Evolutionary conservation across 2,888 invertebrate genomes (phyloP), one percentile per base, ranked within the genome.

Genomic region (Hylaea fasciaria): DNA sequence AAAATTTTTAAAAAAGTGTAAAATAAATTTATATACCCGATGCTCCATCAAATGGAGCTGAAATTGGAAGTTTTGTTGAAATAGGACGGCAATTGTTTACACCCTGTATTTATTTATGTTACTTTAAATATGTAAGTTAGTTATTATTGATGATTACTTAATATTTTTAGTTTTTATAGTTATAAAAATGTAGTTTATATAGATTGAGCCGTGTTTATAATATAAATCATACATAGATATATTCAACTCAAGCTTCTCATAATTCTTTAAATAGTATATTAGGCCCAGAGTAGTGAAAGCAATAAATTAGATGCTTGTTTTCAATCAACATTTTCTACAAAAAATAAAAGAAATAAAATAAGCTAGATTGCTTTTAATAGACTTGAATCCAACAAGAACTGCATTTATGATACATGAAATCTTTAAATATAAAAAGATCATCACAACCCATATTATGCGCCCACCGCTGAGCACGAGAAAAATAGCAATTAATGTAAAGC

Each of bases 91-190:
- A 84, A 86, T 82, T 76, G 73, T 85, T 85, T 83, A 83, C 86
- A 84, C 82, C 84, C 76, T 83, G 82, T 88, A 88, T 87, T 83
- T 84, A 81, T 78, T 74, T 80, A 76, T 74, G 76, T 69, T 72
- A 71, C 78, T 66, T 71, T 70, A 73, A 78, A 72, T 72, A 29
- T 46, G 14, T 78, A 72, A 74, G 75, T 76, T 78, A 74, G 77
- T 69, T 65, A 71, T 72, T 72, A 73, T 71, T 68, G 72, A 71
- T 72, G 69, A 75, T 71, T 80, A 81, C 78, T 78, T 83, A 81
- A 80, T 78, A 74, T 76, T 74, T 75, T 78, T 76, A 80, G 72
- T 73, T 76, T 68, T 66, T 57, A 57, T 73, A 65, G 64, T 59
- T 46, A 10, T 47, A 46, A 64, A n/a, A 55, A 22, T 48, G 49